Evolutionary conservation across 2,888 invertebrate species (phyloP), one percentile per base, ranked within the genome.

Genomic region (Prenolepis imparis): DNA sequence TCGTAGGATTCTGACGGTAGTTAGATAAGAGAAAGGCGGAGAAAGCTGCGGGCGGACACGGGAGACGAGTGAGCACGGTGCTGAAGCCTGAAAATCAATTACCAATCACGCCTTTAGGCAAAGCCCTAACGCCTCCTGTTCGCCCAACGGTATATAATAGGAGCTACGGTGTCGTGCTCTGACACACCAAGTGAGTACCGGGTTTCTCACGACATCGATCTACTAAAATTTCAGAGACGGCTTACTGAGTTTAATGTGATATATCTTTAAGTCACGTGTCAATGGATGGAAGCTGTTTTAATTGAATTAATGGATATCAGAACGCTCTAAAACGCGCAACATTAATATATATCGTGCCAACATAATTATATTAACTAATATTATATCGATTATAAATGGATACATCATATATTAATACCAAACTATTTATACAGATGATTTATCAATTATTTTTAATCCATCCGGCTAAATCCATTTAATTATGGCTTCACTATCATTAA

Each of bases 61-160:
- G 83, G 82, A 72, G 63, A 68, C 68, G 84, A 82, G 82, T 75
- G 85, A 88, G 86, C 88, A 88, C 90, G 87, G 90, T 90, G 91
- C 83, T 87, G 92, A 92, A 92, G 91, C 92, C 91, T 92, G 92
- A 92, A 92, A 92, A 92, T 92, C 92, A 92, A 92, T 92, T 92
- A 92, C 91, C 92, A 92, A 92, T 92, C 92, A 92, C 92, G 92
- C 90, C 92, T 92, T 91, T 90, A 88, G 91, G 87, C 92, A 92
- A 92, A 92, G 91, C 92, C 86, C 87, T 87, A 74, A 84, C 90
- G 87, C 86, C 89, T 91, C 91, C 87, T 87, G 92, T 86, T 92
- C 91, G 90, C 86, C 92, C 90, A 91, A 85, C 87, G 87, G 91
- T 91, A 91, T 90, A 92, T 92, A 92, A 92, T 91, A 90, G 91